Evolutionary conservation across 2,888 invertebrate species (phyloP).

Genomic region (Nemotelus nigrinus): DNA sequence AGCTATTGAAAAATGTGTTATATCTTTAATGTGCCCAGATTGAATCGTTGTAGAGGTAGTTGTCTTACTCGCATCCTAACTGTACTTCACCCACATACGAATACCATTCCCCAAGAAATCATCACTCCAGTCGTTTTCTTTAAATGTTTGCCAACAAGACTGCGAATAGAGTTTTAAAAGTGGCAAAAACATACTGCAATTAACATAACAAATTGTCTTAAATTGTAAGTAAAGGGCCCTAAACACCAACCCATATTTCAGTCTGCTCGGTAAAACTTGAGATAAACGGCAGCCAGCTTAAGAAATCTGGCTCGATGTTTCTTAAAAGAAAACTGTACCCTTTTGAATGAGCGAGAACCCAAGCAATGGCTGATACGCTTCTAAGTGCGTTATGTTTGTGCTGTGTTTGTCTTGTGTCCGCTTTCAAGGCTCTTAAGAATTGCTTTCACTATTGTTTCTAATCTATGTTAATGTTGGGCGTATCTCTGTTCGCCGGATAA

Average conservation of each 20-base stretch:
- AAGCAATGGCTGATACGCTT: not conserved
- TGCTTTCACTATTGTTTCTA: conserved; percentile 45
- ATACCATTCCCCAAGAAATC: no score
- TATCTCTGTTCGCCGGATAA: conserved; percentile 52
- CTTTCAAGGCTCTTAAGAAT: not conserved
- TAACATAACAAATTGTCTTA: conserved; percentile 49
- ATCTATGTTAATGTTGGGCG: conserved; percentile 50
- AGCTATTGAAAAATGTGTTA: no score
- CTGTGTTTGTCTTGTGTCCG: not conserved
- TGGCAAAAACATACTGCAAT: conserved; percentile 49
- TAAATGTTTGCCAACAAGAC: no score
- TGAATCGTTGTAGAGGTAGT: no score
- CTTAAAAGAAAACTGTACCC: conserved; percentile 29
- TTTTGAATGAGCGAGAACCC: not conserved
- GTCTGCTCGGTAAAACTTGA: conserved; percentile 4
- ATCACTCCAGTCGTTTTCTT: no score
- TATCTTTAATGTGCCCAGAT: no score
- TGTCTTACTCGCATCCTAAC: no score
- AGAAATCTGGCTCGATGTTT: conserved; percentile 39
- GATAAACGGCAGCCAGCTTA: conserved; percentile 41
- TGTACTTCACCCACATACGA: no score
- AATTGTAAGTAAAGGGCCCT: conserved; percentile 38
- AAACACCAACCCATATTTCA: conserved; percentile 32
- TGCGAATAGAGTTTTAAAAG: no score
- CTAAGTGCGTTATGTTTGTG: conserved; percentile 10